A percentile compares a stretch with the other conserved stretches of the same genome.
Evolutionary conservation across 2,797 vertebrate species (phyloP).

Genomic region (Garrulus glandarius): DNA sequence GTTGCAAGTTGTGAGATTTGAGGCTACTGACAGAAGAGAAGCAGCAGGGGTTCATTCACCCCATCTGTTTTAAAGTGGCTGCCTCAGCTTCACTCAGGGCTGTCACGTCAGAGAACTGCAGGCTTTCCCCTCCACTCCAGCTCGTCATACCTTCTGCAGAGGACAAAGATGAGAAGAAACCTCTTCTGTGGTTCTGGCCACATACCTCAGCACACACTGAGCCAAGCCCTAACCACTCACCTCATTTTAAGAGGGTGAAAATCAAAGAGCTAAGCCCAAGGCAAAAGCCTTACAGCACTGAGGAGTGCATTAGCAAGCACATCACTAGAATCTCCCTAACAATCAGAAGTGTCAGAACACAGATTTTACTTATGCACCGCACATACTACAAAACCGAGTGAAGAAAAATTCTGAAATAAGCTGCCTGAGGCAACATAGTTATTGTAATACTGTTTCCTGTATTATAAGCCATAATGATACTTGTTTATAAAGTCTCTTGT

Average conservation of each 20-base stretch:
- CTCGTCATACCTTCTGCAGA: background rate
- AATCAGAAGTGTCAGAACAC: background rate
- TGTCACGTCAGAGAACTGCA: accelerated
- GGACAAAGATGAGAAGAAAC: background rate
- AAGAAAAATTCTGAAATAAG: background rate
- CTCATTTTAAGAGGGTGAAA: background rate
- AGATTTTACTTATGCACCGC: background rate
- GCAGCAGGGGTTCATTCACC: background rate
- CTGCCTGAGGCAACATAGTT: background rate
- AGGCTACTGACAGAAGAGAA: background rate
- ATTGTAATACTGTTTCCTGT: background rate
- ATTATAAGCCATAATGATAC: background rate
- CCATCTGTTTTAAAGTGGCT: background rate
- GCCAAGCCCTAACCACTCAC: background rate
- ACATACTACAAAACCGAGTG: background rate
- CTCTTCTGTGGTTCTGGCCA: background rate
- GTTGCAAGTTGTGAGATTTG: background rate
- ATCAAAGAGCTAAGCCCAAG: background rate
- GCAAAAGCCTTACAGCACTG: background rate
- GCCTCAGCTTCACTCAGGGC: background rate
- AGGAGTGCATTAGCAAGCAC: background rate
- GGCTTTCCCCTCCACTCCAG: background rate
- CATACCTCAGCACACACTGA: background rate
- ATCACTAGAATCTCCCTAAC: background rate
- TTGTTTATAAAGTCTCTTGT: background rate